These are phyloP conservation scores for Eubucco bourcierii DNA, from an alignment of 2,113 vertebrate genomes.

Conservation along the genomic window DNA sequence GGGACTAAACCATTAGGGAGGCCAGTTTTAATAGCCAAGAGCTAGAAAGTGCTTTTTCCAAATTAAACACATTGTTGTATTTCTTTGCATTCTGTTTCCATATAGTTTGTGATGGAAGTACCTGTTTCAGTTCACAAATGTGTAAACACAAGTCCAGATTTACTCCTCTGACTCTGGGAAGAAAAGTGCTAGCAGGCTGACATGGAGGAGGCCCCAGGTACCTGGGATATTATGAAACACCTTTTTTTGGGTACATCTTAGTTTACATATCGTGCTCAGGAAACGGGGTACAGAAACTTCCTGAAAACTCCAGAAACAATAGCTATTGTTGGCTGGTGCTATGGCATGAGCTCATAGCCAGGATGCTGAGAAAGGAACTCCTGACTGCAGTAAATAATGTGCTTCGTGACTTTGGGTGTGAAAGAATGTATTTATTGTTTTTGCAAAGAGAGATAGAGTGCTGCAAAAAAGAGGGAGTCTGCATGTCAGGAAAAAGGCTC, in stretches of 20 bases:
- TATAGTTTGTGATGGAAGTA: not conserved
- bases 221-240: constrained; percentile 75
- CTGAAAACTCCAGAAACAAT: constrained; percentile 80
- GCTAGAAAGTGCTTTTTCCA: not conserved
- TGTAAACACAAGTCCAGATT: not conserved
- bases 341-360: constrained; percentile 82
- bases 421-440: constrained; percentile 54
- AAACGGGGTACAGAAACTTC: constrained; percentile 80
- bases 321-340: constrained; percentile 78
- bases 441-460: not conserved
- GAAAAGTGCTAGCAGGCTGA: constrained; percentile 44
- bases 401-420: constrained; percentile 68
- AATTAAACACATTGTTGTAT: not conserved
- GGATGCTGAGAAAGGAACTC: constrained; percentile 60
- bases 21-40: not conserved
- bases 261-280: constrained; percentile 75
- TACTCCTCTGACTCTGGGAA: constrained; percentile 45
- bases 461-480: constrained; percentile 24
- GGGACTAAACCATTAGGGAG: not conserved
- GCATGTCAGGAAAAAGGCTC: not conserved
- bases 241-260: constrained; percentile 63
- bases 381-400: constrained; percentile 73
- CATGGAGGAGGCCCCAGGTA: constrained; percentile 23
- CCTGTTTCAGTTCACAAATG: constrained; percentile 1
- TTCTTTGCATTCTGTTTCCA: not conserved